phyloP scores from a whole-genome alignment of 1,140 invertebrate genomes.

The Amyelois transitella region DNA sequence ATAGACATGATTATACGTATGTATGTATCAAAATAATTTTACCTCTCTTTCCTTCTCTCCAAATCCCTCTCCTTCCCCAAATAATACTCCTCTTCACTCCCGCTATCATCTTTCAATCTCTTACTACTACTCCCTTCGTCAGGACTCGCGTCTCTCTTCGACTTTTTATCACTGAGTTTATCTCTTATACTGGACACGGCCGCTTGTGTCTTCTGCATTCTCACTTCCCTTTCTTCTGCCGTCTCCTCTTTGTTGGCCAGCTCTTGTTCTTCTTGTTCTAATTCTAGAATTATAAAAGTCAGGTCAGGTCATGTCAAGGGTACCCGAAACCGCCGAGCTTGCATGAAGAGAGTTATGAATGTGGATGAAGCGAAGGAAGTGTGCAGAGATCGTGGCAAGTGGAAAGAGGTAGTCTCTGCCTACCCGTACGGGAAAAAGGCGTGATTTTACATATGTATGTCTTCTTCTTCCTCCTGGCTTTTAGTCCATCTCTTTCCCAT shows the following conservation, averaged over 20 bases:
- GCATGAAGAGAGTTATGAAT: too few species aligned
- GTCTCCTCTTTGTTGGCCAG: conserved; percentile 17
- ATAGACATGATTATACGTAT: too few species aligned
- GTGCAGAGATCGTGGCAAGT: too few species aligned
- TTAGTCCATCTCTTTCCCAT: too few species aligned
- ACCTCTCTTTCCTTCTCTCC: conserved; percentile 81
- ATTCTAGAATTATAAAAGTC: conserved; percentile 35
- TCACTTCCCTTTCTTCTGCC: conserved; percentile 31
- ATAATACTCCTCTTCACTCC: conserved; percentile 77
- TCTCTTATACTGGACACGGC: conserved; percentile 73
- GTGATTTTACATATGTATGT: too few species aligned
- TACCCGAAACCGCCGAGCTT: too few species aligned
- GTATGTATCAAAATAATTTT: conserved; percentile 39
- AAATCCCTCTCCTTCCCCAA: conserved; percentile 80
- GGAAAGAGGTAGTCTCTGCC: too few species aligned
- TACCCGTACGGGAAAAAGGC: too few species aligned
- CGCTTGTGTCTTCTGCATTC: conserved; percentile 43
- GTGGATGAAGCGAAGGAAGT: too few species aligned
- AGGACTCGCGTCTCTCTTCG: conserved; percentile 38
- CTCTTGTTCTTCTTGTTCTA: conserved; percentile 39
- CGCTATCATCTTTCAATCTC: conserved; percentile 30
- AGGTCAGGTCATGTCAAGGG: too few species aligned
- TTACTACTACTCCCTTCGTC: conserved; percentile 43
- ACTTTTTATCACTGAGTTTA: conserved; percentile 55
- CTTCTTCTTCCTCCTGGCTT: too few species aligned